Base-by-base conservation (phyloP, 1,140 invertebrate genomes). In the Diachasma alloeum region DNA sequence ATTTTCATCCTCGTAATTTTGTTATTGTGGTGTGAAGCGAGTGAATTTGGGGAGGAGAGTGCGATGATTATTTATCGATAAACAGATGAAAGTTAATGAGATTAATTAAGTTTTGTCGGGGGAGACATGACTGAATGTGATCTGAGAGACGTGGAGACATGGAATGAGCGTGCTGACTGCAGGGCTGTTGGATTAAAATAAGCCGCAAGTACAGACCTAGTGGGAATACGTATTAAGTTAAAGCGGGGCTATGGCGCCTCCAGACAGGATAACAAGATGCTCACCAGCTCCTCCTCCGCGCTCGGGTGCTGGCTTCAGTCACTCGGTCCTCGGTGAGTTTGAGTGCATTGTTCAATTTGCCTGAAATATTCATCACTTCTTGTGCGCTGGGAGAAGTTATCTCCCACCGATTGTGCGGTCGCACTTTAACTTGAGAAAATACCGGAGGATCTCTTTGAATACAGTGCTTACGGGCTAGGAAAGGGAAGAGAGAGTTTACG, bases 241-340 rank as follows among this genome's bases (percentile, higher is more conserved):
- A 37, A 39, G 1, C 0, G 6, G 9, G n/a, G 31, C 10, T 39
- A 88, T 88, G 87, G 87, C 87, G 83, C 87, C 87, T 74, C 87
- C 87, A 74, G 85, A 88, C 79, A 86, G 84, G 72, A 81, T 83
- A 79, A 81, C 85, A 80, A 63, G 75, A 70, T 75, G 74, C 26
- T 75, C 74, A 26, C 81, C 84, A 68, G 22, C 59, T 63, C 77
- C 83, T 67, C 83, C 59, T 26, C 77, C 83, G 66, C 83, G 84
- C 68, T 84, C 84, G 77, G 83, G 80, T 31, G 84, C 86, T 0
- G 85, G 85, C 36, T 82, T 86, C 75, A 88, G 86, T 80, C 85
- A 85, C 79, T 88, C 87, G 24, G 84, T 87, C 17, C 81, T 88
- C 44, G 87, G 87, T 88, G 81, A 87, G 85, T 85, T 24, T n/a